Evolutionary conservation across 2,888 invertebrate genomes (phyloP).

Genomic region (Sisyra terminalis): DNA sequence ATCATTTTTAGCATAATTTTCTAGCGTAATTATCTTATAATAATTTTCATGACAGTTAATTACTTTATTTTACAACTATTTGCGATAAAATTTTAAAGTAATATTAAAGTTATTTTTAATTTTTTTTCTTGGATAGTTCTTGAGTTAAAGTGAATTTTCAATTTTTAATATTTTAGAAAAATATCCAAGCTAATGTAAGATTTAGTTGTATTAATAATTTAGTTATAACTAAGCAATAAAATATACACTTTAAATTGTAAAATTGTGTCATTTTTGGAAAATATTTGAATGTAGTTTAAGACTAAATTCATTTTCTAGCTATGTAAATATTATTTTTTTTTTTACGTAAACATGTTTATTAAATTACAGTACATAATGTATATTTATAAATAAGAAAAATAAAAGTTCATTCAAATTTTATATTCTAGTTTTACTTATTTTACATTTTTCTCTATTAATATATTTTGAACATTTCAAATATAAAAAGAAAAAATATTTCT

Average conservation of each 20-base stretch:
- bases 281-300: background rate
- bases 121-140: too few species aligned
- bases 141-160: background rate
- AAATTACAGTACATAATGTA: too few species aligned
- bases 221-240: background rate
- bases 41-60: background rate
- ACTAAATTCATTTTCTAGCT: too few species aligned
- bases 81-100: background rate
- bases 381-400: too few species aligned
- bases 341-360: too few species aligned
- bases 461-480: too few species aligned
- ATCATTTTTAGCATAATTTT: constrained; percentile 54
- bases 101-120: background rate
- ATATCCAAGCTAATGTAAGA: background rate
- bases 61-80: background rate
- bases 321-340: too few species aligned
- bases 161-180: background rate
- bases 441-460: too few species aligned
- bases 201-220: background rate
- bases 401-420: too few species aligned
- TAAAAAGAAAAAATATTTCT: too few species aligned
- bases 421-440: too few species aligned
- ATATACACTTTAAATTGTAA: background rate
- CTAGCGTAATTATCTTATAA: background rate
- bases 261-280: background rate